A percentile compares a stretch with the other conserved stretches of the same genome.
Conservation (phyloP, 2,797 vertebrate species). For the Arrhamphus sclerolepis region DNA sequence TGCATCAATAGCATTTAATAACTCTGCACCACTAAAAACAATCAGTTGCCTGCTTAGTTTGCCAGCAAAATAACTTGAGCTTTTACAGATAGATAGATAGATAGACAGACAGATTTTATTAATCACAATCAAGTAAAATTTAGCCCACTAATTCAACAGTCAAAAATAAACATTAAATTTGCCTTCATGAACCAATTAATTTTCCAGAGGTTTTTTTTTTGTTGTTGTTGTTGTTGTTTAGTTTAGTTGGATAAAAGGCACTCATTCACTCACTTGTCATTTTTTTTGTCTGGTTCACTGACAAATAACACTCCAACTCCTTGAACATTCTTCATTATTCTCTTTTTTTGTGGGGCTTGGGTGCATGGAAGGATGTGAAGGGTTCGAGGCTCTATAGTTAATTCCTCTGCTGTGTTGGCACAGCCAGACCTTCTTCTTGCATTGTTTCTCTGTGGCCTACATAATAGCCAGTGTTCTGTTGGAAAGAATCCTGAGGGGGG, state of each 20-base stretch:
- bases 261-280: slow-evolving; percentile 47
- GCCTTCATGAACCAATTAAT: too few relatives aligned
- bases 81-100: too few relatives aligned
- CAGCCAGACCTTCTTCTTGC: slow-evolving; percentile 56
- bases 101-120: too few relatives aligned
- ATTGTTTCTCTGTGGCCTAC: slow-evolving; percentile 84
- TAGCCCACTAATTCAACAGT: too few relatives aligned
- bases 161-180: too few relatives aligned
- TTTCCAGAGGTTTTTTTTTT: background rate
- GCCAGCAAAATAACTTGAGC: slow-evolving; percentile 12
- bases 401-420: slow-evolving; percentile 63
- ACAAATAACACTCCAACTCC: slow-evolving; percentile 35
- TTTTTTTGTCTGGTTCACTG: slow-evolving; percentile 30
- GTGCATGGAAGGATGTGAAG: slow-evolving; percentile 12
- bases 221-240: too few relatives aligned
- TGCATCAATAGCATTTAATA: slow-evolving; percentile 20
- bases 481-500: slow-evolving; percentile 81
- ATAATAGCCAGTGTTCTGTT: slow-evolving; percentile 82
- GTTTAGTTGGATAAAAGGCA: slow-evolving; percentile 19
- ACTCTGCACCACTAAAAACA: slow-evolving; percentile 1
- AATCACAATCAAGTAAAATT: too few relatives aligned
- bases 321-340: slow-evolving; percentile 62
- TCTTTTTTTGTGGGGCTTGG: slow-evolving; percentile 25
- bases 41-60: slow-evolving; percentile 26
- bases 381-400: slow-evolving; percentile 61